Evolutionary conservation across 2,888 invertebrate genomes (phyloP).

Genomic region (Acleris cristana): DNA sequence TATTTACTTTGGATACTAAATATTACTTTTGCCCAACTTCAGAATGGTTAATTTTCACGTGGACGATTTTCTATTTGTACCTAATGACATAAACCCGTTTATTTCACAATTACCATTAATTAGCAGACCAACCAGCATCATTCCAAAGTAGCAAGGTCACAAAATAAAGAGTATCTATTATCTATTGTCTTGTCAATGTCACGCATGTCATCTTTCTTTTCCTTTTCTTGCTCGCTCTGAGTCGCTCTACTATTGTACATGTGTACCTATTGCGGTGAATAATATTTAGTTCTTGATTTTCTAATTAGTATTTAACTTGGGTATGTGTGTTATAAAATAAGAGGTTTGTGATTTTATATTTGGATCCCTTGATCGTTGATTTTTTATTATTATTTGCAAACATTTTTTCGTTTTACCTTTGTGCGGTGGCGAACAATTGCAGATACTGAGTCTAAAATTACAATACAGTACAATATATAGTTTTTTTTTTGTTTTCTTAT

Average conservation of each 20-base stretch:
- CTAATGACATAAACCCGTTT: too few relatives aligned
- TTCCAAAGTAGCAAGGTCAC: slow-evolving; percentile 4
- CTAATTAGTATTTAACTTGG: slow-evolving; percentile 4
- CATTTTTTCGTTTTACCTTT: slow-evolving; percentile 16
- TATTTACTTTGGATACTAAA: too few relatives aligned
- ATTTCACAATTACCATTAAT: too few relatives aligned
- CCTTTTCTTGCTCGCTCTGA: slow-evolving; percentile 3
- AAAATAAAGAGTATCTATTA: slow-evolving; percentile 1
- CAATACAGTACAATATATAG: slow-evolving; percentile 54
- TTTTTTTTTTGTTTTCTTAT: slow-evolving; percentile 56
- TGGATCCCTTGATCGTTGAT: slow-evolving; percentile 4
- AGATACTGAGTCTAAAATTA: slow-evolving; percentile 71
- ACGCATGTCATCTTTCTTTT: slow-evolving; percentile 30
- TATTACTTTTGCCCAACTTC: too few relatives aligned
- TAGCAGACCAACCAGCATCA: background rate
- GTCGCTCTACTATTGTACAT: background rate
- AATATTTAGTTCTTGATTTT: slow-evolving; percentile 14
- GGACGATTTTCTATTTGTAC: too few relatives aligned
- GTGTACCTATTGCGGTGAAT: background rate
- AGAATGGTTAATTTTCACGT: too few relatives aligned
- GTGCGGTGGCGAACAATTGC: slow-evolving; percentile 25
- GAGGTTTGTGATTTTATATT: slow-evolving; percentile 22
- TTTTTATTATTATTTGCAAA: slow-evolving; percentile 7
- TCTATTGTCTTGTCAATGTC: slow-evolving; percentile 32
- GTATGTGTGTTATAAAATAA: slow-evolving; percentile 6